A percentile compares a stretch with the other conserved stretches of the same genome.
Conservation (phyloP, 2,888 invertebrate species). For the Clivina fossor region DNA sequence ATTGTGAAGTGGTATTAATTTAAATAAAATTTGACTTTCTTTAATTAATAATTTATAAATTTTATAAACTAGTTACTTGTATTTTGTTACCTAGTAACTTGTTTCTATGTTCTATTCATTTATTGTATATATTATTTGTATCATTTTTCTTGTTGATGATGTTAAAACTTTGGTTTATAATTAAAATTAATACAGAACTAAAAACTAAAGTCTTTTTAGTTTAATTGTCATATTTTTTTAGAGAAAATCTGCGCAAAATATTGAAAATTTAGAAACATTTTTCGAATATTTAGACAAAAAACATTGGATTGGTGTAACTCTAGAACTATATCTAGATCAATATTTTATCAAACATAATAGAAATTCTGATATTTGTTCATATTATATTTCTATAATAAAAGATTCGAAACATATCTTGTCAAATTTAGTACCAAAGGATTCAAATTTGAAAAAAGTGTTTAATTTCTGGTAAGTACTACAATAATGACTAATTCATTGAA, state of each 20-base stretch:
- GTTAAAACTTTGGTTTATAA: no score
- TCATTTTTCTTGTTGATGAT: no score
- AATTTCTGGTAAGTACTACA: slow-evolving; percentile 41
- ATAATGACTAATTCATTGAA: no score
- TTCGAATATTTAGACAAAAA: slow-evolving; percentile 41
- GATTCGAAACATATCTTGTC: slow-evolving; percentile 36
- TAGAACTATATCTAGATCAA: slow-evolving; percentile 40
- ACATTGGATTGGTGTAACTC: slow-evolving; percentile 43
- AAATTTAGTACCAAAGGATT: slow-evolving; percentile 38
- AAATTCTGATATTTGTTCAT: slow-evolving; percentile 29
- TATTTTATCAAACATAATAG: slow-evolving; percentile 39
- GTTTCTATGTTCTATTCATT: no score
- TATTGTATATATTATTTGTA: no score
- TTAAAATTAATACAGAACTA: no score
- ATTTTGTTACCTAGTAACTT: no score
- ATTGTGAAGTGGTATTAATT: no score
- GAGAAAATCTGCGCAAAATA: slow-evolving; percentile 30
- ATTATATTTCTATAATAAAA: slow-evolving; percentile 34
- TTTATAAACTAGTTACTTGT: no score
- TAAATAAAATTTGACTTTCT: no score
- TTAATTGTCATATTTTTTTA: slow-evolving; percentile 1
- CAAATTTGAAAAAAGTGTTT: slow-evolving; percentile 38
- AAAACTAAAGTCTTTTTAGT: no score
- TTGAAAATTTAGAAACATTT: slow-evolving; percentile 38
- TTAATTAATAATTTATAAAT: no score